A percentile compares a stretch with the other conserved stretches of the same genome.
These are phyloP conservation scores for Alsophila aescularia DNA, from an alignment of 2,888 invertebrate species.

Conservation along the genomic window DNA sequence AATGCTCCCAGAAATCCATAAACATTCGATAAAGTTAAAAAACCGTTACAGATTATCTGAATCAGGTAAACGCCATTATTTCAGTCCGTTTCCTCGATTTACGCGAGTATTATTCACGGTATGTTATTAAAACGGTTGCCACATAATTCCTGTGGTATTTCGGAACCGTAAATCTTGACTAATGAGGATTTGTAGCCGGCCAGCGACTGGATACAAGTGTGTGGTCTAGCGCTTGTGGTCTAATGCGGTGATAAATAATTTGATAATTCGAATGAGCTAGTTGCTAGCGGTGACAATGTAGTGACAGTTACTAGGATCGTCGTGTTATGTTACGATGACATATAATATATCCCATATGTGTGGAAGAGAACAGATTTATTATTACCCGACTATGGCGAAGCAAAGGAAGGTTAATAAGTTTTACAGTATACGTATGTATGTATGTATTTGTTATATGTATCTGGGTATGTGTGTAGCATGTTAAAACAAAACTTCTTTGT, in stretches of 20 bases:
- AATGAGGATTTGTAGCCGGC: constrained; percentile 44
- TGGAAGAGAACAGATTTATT: no score
- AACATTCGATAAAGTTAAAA: constrained; percentile 7
- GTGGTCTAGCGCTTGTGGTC: constrained; percentile 2
- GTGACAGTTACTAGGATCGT: neutral
- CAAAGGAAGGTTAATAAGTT: no score
- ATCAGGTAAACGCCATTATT: constrained; percentile 33
- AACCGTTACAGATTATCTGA: constrained; percentile 22
- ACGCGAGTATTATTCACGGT: constrained; percentile 41
- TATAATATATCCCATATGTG: no score
- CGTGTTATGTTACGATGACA: no score
- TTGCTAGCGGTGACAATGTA: neutral
- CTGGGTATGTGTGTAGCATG: no score
- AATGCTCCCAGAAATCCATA: neutral
- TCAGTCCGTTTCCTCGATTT: constrained; percentile 32
- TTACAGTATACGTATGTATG: no score
- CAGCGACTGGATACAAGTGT: constrained; percentile 27
- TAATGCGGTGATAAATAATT: constrained; percentile 29
- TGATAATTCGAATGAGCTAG: constrained; percentile 22
- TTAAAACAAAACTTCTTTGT: no score
- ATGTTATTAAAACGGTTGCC: constrained; percentile 35
- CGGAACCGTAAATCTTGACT: constrained; percentile 44
- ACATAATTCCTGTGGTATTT: constrained; percentile 40
- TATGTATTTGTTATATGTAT: no score
- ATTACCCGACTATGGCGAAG: no score